Evolutionary conservation across 2,888 invertebrate genomes (phyloP).

Genomic region (Monoplex corrugatus): DNA sequence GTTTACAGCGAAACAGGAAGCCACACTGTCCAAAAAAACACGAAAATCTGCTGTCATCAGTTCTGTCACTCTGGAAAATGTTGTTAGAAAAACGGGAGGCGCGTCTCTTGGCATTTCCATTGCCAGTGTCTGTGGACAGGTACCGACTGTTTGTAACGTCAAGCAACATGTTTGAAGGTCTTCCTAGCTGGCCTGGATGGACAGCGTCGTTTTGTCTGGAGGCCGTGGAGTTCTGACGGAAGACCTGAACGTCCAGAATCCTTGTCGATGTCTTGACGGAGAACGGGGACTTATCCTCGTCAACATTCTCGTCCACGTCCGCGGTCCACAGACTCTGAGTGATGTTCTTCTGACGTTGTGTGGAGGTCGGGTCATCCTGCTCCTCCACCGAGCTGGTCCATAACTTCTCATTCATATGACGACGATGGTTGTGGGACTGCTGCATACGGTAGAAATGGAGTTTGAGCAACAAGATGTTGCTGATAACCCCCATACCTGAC

Average conservation of each 20-base stretch:
- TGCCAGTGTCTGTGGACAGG: background rate
- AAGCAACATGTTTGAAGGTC: background rate
- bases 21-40: background rate
- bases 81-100: background rate
- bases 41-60: background rate
- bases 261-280: background rate
- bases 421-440: background rate
- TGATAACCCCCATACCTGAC: background rate
- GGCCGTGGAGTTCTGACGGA: background rate
- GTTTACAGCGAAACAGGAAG: background rate
- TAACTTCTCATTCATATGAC: background rate
- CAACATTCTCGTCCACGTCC: background rate
- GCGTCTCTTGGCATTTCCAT: background rate
- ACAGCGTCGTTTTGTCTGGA: background rate
- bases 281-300: background rate
- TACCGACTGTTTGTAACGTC: background rate
- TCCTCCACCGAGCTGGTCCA: background rate
- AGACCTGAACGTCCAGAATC: background rate
- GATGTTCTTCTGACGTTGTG: background rate
- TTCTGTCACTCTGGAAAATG: background rate
- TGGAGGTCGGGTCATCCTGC: background rate
- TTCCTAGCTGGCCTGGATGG: background rate
- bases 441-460: background rate
- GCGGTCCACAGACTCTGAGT: background rate
- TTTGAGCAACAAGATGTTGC: conserved; percentile 32